These are phyloP conservation scores for Lepidocyrtoides sp. DNA, from an alignment of 2,888 invertebrate species.

Conservation along the genomic window DNA sequence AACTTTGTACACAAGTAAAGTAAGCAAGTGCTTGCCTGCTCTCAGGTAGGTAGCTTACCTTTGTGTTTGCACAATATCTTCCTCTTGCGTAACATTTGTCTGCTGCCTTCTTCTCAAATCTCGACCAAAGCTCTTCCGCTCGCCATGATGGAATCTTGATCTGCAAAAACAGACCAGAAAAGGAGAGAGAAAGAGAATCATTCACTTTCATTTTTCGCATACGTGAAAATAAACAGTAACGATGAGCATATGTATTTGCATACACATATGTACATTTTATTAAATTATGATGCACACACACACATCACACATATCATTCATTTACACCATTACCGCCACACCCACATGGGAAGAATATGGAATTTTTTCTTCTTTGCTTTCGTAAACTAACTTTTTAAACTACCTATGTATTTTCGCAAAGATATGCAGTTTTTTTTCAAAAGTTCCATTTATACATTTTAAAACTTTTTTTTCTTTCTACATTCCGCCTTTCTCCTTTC, in stretches of 20 bases:
- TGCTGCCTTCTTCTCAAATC: conserved; percentile 82
- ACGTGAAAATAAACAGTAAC: not conserved
- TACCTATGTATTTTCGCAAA: not conserved
- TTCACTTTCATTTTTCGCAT: conserved; percentile 55
- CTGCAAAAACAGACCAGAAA: conserved; percentile 66
- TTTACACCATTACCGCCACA: conserved; percentile 20
- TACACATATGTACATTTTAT: not conserved
- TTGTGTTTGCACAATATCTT: conserved; percentile 79
- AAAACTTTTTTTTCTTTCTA: conserved; percentile 47
- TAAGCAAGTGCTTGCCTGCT: no score
- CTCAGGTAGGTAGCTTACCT: conserved; percentile 78
- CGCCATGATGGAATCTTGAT: conserved; percentile 83
- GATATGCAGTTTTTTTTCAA: not conserved
- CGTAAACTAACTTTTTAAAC: not conserved
- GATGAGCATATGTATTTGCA: not conserved
- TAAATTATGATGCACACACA: not conserved
- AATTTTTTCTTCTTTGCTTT: conserved; percentile 28
- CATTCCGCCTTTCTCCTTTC: not conserved
- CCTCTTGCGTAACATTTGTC: conserved; percentile 84
- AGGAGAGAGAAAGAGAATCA: conserved; percentile 14
- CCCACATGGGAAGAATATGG: conserved; percentile 64
- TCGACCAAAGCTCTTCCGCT: conserved; percentile 83
- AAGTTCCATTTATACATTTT: conserved; percentile 55
- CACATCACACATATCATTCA: not conserved
- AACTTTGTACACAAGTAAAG: not conserved